Evolutionary conservation across 2,113 vertebrate genomes (phyloP).

Genomic region (Oreochromis tanganicae): DNA sequence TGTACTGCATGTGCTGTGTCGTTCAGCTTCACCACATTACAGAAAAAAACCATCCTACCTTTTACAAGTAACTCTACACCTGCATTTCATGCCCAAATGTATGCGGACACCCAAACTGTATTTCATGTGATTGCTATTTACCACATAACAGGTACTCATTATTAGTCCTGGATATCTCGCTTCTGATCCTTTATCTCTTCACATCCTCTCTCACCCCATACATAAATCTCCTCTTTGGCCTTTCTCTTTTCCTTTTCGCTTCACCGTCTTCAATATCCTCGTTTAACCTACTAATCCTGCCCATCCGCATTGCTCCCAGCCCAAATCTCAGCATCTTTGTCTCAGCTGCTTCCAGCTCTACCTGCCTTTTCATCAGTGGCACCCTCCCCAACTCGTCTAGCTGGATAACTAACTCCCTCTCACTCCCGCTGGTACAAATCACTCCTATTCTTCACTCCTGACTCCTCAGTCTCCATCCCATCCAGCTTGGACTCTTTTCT

Average conservation of each 20-base stretch:
- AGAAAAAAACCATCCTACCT: neutral
- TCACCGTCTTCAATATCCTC: neutral
- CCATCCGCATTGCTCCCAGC: accelerated
- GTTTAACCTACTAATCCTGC: neutral
- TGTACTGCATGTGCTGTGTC: neutral
- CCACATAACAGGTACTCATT: neutral
- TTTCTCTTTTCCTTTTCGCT: neutral
- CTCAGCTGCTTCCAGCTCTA: neutral
- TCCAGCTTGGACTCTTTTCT: neutral
- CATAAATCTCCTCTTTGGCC: neutral
- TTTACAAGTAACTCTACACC: neutral
- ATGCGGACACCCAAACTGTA: neutral
- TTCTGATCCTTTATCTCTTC: neutral
- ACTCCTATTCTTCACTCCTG: neutral
- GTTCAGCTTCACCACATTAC: neutral
- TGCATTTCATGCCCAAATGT: neutral
- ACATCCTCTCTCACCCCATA: neutral
- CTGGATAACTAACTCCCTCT: neutral
- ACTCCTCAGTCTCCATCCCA: neutral
- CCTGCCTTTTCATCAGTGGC: neutral
- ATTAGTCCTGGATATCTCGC: neutral
- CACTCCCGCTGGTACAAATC: neutral
- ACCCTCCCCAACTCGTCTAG: neutral
- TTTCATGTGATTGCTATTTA: neutral
- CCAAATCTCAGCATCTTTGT: neutral